phyloP scores from a whole-genome alignment of 2,113 vertebrate species.

The Sturnira hondurensis region DNA sequence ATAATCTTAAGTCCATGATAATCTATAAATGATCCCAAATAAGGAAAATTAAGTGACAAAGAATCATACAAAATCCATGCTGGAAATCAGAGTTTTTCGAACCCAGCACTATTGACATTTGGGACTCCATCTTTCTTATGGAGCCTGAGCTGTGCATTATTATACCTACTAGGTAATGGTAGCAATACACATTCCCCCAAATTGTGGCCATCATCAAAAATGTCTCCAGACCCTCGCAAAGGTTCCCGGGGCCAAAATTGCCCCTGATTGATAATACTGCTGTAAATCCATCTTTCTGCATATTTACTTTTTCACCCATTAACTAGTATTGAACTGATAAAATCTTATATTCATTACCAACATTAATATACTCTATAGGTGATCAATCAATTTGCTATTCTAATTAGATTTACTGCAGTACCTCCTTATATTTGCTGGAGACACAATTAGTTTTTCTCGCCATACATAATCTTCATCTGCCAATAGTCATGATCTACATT shows the following conservation, averaged over 20 bases:
- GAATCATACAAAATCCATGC: neutral
- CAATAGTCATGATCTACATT: slow-evolving; percentile 64
- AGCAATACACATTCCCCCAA: neutral
- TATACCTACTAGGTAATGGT: neutral
- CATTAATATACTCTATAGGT: slow-evolving; percentile 26
- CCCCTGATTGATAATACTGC: neutral
- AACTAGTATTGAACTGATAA: slow-evolving; percentile 33
- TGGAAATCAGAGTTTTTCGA: neutral
- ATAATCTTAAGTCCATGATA: neutral
- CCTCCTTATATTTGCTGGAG: slow-evolving; percentile 41
- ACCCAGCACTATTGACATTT: neutral
- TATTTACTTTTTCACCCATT: neutral
- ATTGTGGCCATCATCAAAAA: neutral
- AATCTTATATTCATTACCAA: slow-evolving; percentile 27
- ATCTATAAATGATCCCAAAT: neutral
- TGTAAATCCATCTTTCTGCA: neutral
- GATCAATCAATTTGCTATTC: slow-evolving; percentile 48
- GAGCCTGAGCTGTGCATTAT: neutral
- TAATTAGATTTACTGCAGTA: slow-evolving; percentile 27
- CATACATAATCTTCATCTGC: slow-evolving; percentile 64
- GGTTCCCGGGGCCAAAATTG: neutral
- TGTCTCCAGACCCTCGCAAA: neutral
- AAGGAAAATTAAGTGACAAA: neutral
- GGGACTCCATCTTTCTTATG: neutral
- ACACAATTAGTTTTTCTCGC: slow-evolving; percentile 61